Percentiles rank a stretch among this genome's conserved stretches.
phyloP scores from a whole-genome alignment of 2,888 invertebrate genomes.

The Plagiodera versicolora region DNA sequence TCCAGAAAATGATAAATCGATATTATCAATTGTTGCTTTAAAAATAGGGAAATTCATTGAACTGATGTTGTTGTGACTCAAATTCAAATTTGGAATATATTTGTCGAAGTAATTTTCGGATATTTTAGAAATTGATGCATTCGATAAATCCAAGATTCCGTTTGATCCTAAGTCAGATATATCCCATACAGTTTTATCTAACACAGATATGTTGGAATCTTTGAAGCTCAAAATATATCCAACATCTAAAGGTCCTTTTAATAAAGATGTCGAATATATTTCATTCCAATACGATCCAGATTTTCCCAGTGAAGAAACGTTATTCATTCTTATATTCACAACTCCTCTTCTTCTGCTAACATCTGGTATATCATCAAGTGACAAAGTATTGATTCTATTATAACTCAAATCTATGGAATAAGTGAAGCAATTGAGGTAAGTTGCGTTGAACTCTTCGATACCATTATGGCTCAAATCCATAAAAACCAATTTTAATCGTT shows the following conservation, averaged over 20 bases:
- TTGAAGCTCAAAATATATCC: not conserved
- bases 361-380: not conserved
- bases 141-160: not conserved
- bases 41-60: not conserved
- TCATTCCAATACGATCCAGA: not conserved
- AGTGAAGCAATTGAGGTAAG: slow-evolving; percentile 6
- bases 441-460: slow-evolving; percentile 5
- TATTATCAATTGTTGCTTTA: not conserved
- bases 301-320: not conserved
- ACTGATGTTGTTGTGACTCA: slow-evolving; percentile 3
- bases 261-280: slow-evolving; percentile 2
- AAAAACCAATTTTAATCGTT: not conserved
- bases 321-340: not conserved
- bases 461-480: slow-evolving; percentile 5
- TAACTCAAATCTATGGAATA: slow-evolving; percentile 1
- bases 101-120: not conserved
- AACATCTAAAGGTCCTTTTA: too few relatives aligned
- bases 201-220: not conserved
- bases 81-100: not conserved
- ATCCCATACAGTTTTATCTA: not conserved
- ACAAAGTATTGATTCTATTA: not conserved
- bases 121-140: not conserved
- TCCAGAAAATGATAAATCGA: slow-evolving; percentile 5
- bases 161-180: not conserved
- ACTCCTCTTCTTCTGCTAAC: not conserved